Evolutionary conservation across 2,113 vertebrate species (phyloP).

Genomic region (Orycteropus afer): DNA sequence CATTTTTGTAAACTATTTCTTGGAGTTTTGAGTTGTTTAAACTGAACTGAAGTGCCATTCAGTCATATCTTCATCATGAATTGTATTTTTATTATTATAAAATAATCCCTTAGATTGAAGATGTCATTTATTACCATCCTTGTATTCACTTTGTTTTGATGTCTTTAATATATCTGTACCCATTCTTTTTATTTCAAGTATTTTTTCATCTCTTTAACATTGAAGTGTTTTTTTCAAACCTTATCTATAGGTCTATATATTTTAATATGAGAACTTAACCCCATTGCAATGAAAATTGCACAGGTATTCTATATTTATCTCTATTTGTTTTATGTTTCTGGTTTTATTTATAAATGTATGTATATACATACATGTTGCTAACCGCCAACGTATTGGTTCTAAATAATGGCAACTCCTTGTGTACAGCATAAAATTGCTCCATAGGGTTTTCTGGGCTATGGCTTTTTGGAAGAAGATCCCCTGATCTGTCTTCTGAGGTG

Average conservation of each 20-base stretch:
- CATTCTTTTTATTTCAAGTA: neutral
- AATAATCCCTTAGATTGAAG: neutral
- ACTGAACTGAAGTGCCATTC: neutral
- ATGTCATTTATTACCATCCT: neutral
- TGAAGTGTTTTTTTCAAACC: neutral
- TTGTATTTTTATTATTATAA: neutral
- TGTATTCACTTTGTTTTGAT: neutral
- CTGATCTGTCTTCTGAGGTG: no score
- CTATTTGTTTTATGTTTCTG: neutral
- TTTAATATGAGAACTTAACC: neutral
- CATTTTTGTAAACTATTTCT: conserved; percentile 31
- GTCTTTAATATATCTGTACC: neutral
- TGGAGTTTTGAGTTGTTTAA: neutral
- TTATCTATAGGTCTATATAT: neutral
- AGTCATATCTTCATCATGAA: neutral
- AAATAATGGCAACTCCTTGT: no score
- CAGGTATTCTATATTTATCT: neutral
- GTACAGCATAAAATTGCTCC: neutral
- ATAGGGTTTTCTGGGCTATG: neutral
- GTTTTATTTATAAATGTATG: neutral
- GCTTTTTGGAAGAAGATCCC: no score
- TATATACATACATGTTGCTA: no score
- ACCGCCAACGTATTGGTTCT: no score
- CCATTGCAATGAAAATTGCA: neutral
- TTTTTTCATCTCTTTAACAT: conserved; percentile 3